Percentiles rank a stretch among this genome's conserved stretches.
Evolutionary conservation across 2,113 vertebrate species (phyloP).

Genomic region (Gambusia holbrooki): DNA sequence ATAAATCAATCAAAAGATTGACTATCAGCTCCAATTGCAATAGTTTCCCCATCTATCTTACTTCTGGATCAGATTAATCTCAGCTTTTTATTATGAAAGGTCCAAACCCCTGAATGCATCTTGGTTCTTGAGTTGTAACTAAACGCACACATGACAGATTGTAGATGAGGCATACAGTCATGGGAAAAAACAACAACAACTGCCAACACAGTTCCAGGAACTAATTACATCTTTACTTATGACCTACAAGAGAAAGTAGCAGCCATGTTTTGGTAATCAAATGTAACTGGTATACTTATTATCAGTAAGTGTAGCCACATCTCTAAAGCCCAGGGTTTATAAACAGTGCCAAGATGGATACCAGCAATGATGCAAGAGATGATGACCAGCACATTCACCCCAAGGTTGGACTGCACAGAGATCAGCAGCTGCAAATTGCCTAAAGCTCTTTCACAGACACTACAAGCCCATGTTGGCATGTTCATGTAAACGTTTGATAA

Average conservation of each 20-base stretch:
- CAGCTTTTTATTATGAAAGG: too few relatives aligned
- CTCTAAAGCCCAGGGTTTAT: background rate
- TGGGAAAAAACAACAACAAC: too few relatives aligned
- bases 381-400: background rate
- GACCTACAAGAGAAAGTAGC: background rate
- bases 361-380: background rate
- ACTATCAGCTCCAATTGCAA: conserved; percentile 7
- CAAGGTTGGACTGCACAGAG: too few relatives aligned
- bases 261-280: too few relatives aligned
- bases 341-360: background rate
- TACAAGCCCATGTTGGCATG: background rate
- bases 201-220: background rate
- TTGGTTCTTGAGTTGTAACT: too few relatives aligned
- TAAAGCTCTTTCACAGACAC: too few relatives aligned
- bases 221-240: background rate
- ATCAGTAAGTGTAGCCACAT: background rate
- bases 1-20: conserved; percentile 24
- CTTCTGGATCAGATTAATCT: background rate
- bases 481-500: background rate
- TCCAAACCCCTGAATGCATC: too few relatives aligned
- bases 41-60: conserved; percentile 21
- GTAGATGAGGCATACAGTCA: too few relatives aligned
- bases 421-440: too few relatives aligned
- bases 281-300: background rate
- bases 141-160: too few relatives aligned